phyloP scores from a whole-genome alignment of 2,888 invertebrate species.

The Volucella zonaria region DNA sequence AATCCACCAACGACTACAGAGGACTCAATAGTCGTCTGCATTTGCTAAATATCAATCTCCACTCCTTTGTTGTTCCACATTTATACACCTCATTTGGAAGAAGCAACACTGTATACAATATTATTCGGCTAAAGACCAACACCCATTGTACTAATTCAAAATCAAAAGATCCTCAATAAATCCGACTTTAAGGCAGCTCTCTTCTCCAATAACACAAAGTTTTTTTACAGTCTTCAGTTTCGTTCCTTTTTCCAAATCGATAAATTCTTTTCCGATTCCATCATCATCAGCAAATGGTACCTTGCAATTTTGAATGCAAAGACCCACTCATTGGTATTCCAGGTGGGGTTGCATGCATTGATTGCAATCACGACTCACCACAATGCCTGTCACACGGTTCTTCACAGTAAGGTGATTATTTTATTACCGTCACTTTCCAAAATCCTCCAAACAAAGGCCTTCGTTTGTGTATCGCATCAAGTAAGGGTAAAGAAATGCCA shows the following conservation, averaged over 20 bases:
- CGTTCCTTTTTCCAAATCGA: conserved; percentile 8
- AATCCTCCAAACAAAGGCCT: conserved; percentile 26
- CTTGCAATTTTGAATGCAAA: conserved; percentile 49
- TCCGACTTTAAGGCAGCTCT: conserved; percentile 12
- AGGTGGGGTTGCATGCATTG: conserved; percentile 17
- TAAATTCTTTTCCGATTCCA: conserved; percentile 43
- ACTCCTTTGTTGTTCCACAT: too few relatives aligned
- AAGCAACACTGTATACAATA: too few relatives aligned
- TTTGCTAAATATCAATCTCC: too few relatives aligned
- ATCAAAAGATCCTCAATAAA: conserved; percentile 15
- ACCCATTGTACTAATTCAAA: too few relatives aligned
- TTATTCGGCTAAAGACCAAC: too few relatives aligned
- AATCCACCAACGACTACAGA: too few relatives aligned
- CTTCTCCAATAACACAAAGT: not conserved
- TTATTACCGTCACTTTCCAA: conserved; percentile 24
- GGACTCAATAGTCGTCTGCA: too few relatives aligned
- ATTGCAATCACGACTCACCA: conserved; percentile 43
- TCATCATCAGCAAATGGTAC: conserved; percentile 44
- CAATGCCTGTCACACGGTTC: conserved; percentile 9
- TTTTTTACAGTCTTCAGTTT: not conserved
- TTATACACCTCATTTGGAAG: too few relatives aligned
- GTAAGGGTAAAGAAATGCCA: conserved; percentile 25
- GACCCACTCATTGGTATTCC: conserved; percentile 60
- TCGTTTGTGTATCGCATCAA: not conserved
- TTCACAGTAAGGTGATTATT: conserved; percentile 5